Base-by-base conservation (phyloP, 2,888 invertebrate species). In the Lumbricus terrestris region DNA sequence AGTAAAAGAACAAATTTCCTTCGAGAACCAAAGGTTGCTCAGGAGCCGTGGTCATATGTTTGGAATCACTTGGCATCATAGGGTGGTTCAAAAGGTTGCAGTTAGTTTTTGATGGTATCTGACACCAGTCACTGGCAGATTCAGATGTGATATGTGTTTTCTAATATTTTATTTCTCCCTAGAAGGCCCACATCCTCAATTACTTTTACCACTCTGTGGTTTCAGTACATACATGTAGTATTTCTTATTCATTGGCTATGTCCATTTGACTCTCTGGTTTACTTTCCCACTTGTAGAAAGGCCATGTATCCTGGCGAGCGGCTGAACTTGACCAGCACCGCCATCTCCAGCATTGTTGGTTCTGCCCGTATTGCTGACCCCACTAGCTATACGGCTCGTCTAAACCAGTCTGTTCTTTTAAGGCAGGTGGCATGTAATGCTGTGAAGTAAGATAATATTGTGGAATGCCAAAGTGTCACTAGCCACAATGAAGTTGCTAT, bases 391-490 rank as follows among this genome's bases (percentile, higher is more conserved):
- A n/a, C 69, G n/a, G 69, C 69, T n/a, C 69, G n/a, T 69, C n/a
- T 69, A 69, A 69, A 69, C 69, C 69, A 69, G 69, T 69, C 69
- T 69, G 69, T 69, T 69, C 69, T 69, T 69, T 69, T 69, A 69
- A n/a, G n/a, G 69, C 69, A 69, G 69, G 69, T 13, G 16, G n/a
- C n/a, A n/a, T 69, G 6, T 69, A 69, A n/a, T 69, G 69, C 69
- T 69, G 29, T 69, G 69, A 69, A 69, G 69, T 69, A 69, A 69
- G 69, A 29, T 69, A 29, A n/a, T n/a, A 69, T 69, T 69, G 8
- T 69, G 69, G 69, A 69, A 69, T 69, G 69, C 69, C 69, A 69
- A 1, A 47, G 69, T 69, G 69, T 69, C 69, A 69, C 69, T 69
- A 69, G n/a, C 69, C 69, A n/a, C 69, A 11, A 29, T 29, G 69